Conservation (phyloP, 2,888 invertebrate genomes). For the Loripinus fragilis region DNA sequence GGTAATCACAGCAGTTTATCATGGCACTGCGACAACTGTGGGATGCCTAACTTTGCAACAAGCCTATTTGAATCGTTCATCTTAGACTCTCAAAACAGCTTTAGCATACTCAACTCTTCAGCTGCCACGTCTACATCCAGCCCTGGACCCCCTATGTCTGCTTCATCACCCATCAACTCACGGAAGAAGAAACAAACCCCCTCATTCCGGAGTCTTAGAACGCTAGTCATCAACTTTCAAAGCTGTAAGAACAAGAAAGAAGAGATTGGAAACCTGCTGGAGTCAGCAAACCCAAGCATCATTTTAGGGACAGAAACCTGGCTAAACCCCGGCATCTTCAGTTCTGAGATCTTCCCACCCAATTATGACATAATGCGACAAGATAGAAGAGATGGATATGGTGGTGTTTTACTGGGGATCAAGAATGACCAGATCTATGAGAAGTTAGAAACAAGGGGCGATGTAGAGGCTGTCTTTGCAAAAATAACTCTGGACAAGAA, state of each 20-base stretch:
- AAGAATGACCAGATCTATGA: background rate
- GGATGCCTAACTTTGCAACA: conserved; percentile 24
- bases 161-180: background rate
- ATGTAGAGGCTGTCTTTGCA: background rate
- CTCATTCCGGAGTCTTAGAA: background rate
- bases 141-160: too few species aligned
- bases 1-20: too few species aligned
- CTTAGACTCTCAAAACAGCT: conserved; percentile 4
- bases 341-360: background rate
- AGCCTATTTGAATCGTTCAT: conserved; percentile 22
- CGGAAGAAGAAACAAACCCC: background rate
- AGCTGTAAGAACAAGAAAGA: conserved; percentile 16
- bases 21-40: conserved; percentile 2
- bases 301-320: conserved; percentile 32
- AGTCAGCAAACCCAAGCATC: conserved; percentile 22
- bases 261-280: conserved; percentile 15
- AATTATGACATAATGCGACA: background rate
- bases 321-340: conserved; percentile 11
- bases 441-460: background rate
- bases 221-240: conserved; percentile 27
- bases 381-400: background rate
- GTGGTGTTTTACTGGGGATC: background rate
- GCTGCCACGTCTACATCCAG: too few species aligned
- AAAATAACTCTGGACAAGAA: background rate
- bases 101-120: conserved; percentile 9